These are phyloP conservation scores for Drosophila quinaria DNA, from an alignment of 2,888 invertebrate species.

Conservation along the genomic window DNA sequence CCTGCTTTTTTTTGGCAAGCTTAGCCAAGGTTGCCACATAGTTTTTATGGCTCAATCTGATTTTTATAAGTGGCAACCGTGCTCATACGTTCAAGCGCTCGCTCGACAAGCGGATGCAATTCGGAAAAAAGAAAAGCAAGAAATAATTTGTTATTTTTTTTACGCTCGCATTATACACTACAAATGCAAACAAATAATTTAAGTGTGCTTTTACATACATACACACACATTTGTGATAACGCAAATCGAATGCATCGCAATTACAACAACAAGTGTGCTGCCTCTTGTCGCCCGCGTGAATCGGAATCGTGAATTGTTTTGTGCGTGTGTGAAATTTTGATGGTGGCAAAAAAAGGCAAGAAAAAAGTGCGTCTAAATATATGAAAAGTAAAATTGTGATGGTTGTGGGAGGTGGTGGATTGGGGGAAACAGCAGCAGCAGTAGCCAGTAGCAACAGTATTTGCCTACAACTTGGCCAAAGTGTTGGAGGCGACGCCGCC, in stretches of 20 bases:
- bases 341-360: conserved; percentile 40
- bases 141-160: conserved; percentile 55
- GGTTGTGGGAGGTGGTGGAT: conserved; percentile 36
- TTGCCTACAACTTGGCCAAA: conserved; percentile 52
- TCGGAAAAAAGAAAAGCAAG: conserved; percentile 44
- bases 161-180: conserved; percentile 46
- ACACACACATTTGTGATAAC: conserved; percentile 44
- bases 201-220: conserved; percentile 39
- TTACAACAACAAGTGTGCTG: conserved; percentile 59
- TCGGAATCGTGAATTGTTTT: conserved; percentile 48
- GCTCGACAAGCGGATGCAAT: conserved; percentile 59
- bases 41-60: no score
- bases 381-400: conserved; percentile 50
- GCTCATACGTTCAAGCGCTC: no score
- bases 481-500: conserved; percentile 66
- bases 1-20: no score
- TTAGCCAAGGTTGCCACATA: no score
- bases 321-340: conserved; percentile 63
- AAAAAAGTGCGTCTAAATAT: conserved; percentile 65
- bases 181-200: conserved; percentile 56
- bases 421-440: conserved; percentile 23
- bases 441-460: conserved; percentile 27
- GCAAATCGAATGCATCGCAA: conserved; percentile 36
- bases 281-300: conserved; percentile 51
- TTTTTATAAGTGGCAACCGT: no score